A percentile compares a stretch with the other conserved stretches of the same genome.
These are phyloP conservation scores for Drosophila kikkawai DNA, from an alignment of 1,140 invertebrate genomes.

Conservation along the genomic window DNA sequence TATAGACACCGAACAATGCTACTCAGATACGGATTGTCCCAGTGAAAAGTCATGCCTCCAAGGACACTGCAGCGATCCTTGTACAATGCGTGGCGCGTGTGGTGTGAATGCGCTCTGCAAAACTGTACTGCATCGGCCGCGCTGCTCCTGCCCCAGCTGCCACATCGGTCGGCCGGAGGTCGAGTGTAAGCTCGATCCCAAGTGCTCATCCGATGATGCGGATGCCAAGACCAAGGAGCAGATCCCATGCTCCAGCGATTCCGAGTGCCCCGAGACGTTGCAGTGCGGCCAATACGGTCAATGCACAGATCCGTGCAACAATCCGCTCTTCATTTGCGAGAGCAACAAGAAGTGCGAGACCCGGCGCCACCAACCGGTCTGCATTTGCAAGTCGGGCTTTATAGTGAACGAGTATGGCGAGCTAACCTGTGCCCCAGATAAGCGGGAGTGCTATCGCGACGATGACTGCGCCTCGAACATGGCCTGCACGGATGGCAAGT, in stretches of 20 bases:
- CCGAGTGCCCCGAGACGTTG: constrained; percentile 91
- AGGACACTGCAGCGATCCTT: constrained; percentile 94
- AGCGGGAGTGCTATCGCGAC: constrained; percentile 91
- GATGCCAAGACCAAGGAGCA: constrained; percentile 86
- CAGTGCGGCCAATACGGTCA: constrained; percentile 90
- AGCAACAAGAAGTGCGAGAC: constrained; percentile 95
- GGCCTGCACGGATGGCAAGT: constrained; percentile 92
- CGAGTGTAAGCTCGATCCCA: constrained; percentile 91
- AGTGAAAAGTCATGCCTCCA: constrained; percentile 96
- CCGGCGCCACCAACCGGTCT: constrained; percentile 92
- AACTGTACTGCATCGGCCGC: constrained; percentile 92
- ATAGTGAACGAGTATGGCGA: constrained; percentile 93
- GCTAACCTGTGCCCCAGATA: constrained; percentile 92
- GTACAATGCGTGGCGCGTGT: constrained; percentile 93
- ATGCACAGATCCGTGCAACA: constrained; percentile 92
- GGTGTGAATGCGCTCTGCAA: constrained; percentile 95
- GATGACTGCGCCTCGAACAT: constrained; percentile 94
- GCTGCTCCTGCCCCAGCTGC: constrained; percentile 94
- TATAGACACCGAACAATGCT: constrained; percentile 93
- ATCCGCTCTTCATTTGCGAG: constrained; percentile 88
- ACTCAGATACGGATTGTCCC: constrained; percentile 95
- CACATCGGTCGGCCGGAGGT: constrained; percentile 92
- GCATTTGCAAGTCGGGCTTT: constrained; percentile 95
- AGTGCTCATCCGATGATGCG: constrained; percentile 87
- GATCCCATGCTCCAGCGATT: constrained; percentile 88